phyloP scores from a whole-genome alignment of 2,797 vertebrate genomes.

The Tympanoctomys barrerae region DNA sequence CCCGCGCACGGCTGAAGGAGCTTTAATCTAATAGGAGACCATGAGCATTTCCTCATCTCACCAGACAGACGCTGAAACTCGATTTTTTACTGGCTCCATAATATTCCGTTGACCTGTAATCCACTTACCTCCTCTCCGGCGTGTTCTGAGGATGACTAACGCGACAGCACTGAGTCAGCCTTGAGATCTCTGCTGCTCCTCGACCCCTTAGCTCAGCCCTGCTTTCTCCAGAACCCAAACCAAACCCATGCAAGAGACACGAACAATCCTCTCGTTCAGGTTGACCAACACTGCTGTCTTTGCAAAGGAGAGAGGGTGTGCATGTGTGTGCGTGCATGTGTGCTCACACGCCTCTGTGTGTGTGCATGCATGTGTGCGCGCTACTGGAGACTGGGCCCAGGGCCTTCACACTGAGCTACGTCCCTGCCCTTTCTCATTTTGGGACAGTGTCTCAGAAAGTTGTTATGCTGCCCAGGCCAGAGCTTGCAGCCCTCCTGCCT shows the following conservation, averaged over 20 bases:
- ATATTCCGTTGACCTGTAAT: rapidly evolving
- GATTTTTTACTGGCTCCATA: background rate
- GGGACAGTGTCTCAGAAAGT: background rate
- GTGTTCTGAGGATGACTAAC: rapidly evolving
- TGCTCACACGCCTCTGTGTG: too few relatives aligned
- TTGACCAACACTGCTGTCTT: rapidly evolving
- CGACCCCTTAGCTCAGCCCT: background rate
- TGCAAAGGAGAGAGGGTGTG: background rate
- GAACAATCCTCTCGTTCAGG: background rate
- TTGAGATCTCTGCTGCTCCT: rapidly evolving
- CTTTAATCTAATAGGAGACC: background rate
- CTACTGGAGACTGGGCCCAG: background rate
- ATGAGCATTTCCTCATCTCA: background rate
- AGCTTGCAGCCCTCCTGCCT: background rate
- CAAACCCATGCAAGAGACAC: background rate
- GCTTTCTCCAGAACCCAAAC: background rate
- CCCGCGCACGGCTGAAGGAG: rapidly evolving
- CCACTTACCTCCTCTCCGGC: rapidly evolving
- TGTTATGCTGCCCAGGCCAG: too few relatives aligned
- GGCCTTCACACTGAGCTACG: background rate
- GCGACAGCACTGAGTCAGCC: rapidly evolving
- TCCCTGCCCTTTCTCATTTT: background rate
- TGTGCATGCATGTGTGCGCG: too few relatives aligned
- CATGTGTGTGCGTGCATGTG: too few relatives aligned
- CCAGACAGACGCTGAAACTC: rapidly evolving